Evolutionary conservation across 1,140 invertebrate genomes (phyloP).

Genomic region (Metopolophium dirhodum): DNA sequence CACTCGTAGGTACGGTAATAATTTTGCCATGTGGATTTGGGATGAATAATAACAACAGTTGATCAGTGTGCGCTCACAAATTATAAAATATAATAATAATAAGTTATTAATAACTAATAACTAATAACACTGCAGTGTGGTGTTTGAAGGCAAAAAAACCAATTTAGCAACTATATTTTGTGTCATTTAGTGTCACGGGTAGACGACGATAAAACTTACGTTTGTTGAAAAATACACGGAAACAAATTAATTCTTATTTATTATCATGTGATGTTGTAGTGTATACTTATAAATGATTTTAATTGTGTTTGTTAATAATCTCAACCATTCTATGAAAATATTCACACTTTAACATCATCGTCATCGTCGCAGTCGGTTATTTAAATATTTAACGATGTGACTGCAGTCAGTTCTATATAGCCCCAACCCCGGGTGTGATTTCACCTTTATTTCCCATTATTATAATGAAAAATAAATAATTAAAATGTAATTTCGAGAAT

Average conservation of each 20-base stretch:
- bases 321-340: neutral
- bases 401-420: neutral
- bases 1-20: neutral
- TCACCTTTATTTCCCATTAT: constrained; percentile 28
- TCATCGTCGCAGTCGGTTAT: neutral
- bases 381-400: constrained; percentile 48
- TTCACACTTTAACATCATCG: constrained; percentile 9
- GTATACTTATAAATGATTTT: constrained; percentile 34
- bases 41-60: too few species aligned
- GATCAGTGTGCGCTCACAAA: too few species aligned
- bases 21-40: neutral
- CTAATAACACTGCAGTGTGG: too few species aligned
- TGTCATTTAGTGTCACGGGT: too few species aligned
- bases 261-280: neutral
- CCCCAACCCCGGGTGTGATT: neutral
- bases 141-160: neutral
- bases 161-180: neutral
- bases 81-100: too few species aligned
- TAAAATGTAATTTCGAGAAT: constrained; percentile 27
- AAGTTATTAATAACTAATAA: neutral
- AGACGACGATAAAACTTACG: neutral
- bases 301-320: constrained; percentile 38
- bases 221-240: neutral
- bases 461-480: constrained; percentile 43
- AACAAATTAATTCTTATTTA: constrained; percentile 11